phyloP scores from a whole-genome alignment of 2,113 vertebrate species.

The Corapipo altera region DNA sequence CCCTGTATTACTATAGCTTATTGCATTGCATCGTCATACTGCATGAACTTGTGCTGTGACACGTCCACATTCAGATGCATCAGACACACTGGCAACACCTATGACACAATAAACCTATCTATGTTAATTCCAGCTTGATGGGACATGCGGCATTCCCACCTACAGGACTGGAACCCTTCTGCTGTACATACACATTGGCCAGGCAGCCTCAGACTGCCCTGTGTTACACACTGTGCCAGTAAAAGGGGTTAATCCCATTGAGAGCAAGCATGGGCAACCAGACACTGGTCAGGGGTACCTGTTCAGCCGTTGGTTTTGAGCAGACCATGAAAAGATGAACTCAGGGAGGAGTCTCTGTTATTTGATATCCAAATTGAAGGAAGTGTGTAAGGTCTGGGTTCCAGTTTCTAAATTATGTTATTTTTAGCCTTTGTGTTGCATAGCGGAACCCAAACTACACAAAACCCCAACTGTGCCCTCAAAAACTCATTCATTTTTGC shows the following conservation, averaged over 20 bases:
- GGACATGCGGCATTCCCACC: neutral
- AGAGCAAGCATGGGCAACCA: neutral
- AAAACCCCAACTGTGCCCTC: neutral
- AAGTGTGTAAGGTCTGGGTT: neutral
- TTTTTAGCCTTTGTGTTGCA: neutral
- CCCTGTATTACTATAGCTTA: conserved; percentile 8
- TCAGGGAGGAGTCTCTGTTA: neutral
- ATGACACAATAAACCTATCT: conserved; percentile 52
- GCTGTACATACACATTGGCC: rapidly evolving
- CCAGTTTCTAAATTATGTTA: neutral
- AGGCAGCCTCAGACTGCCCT: neutral
- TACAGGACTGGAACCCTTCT: neutral
- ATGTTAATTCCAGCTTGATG: conserved; percentile 31
- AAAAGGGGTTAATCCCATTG: neutral
- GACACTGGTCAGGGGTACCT: neutral
- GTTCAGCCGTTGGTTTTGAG: neutral
- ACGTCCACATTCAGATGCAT: conserved; percentile 46
- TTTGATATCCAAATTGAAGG: neutral
- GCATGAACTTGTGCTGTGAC: conserved; percentile 45
- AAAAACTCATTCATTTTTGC: conserved; percentile 1
- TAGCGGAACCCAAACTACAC: neutral
- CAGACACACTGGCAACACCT: conserved; percentile 49
- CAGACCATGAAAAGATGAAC: neutral
- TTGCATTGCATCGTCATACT: neutral
- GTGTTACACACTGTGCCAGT: rapidly evolving